These are phyloP conservation scores for Australoheros scitulus DNA, from an alignment of 2,113 vertebrate species.

Conservation along the genomic window DNA sequence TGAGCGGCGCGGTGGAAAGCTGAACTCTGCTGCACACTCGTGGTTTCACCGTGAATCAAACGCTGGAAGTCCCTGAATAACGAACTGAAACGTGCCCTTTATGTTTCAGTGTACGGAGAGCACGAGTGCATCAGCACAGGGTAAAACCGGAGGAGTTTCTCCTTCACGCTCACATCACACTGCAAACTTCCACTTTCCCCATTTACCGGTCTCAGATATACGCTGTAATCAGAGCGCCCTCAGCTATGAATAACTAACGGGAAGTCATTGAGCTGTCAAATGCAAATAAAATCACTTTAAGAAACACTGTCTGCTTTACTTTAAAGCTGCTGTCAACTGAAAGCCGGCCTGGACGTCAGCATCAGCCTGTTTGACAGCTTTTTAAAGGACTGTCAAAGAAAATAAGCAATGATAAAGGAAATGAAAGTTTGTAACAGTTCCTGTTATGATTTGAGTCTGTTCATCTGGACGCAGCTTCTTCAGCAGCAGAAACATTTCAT, in stretches of 20 bases:
- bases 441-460: rapidly evolving
- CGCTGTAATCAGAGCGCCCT: not conserved
- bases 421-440: rapidly evolving
- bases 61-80: rapidly evolving
- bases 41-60: rapidly evolving
- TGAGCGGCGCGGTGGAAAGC: not conserved
- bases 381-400: no score
- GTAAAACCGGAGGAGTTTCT: not conserved
- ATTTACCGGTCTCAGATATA: not conserved
- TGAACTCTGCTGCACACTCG: not conserved
- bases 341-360: no score
- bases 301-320: no score
- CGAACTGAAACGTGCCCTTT: not conserved
- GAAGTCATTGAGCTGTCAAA: not conserved
- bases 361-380: no score
- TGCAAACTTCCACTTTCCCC: not conserved
- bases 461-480: no score
- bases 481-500: no score
- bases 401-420: no score
- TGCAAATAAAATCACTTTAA: not conserved
- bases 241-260: not conserved
- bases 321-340: no score
- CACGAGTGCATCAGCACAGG: rapidly evolving
- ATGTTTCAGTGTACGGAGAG: not conserved
- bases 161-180: not conserved